Evolutionary conservation across 1,140 invertebrate genomes (phyloP).

Genomic region (Bombus waltoni): DNA sequence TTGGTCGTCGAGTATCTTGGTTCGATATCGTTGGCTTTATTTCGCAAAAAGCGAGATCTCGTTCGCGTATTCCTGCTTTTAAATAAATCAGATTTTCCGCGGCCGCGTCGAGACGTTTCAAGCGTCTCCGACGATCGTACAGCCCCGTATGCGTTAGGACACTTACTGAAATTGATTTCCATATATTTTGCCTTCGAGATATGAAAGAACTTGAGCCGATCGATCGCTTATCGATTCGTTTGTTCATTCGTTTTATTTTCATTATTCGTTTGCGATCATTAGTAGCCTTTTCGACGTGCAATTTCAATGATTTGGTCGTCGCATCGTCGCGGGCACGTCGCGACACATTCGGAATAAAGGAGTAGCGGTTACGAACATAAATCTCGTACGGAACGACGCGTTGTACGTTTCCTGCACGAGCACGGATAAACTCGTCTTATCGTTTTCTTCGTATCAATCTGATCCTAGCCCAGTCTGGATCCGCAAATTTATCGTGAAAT

Average conservation of each 20-base stretch:
- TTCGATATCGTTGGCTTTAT: not conserved
- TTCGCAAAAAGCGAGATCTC: not conserved
- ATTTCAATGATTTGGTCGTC: conserved; percentile 23
- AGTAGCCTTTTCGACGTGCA: not conserved
- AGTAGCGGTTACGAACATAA: not conserved
- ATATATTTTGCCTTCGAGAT: no score
- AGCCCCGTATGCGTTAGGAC: no score
- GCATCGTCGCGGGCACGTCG: conserved; percentile 3
- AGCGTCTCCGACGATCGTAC: no score
- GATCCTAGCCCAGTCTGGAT: no score
- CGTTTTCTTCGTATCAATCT: not conserved
- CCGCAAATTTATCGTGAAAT: not conserved
- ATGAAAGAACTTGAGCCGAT: not conserved
- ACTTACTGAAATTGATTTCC: no score
- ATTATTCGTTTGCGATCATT: no score
- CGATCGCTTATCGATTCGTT: not conserved
- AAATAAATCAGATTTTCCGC: conserved; percentile 24
- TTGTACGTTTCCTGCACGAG: not conserved
- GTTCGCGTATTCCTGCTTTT: not conserved
- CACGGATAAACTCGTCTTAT: conserved; percentile 10
- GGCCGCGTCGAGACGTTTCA: not conserved
- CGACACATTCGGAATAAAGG: conserved; percentile 32
- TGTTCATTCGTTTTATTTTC: no score
- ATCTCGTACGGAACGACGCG: not conserved
- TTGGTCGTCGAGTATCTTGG: not conserved